phyloP scores from a whole-genome alignment of 2,888 invertebrate species.

The Heteropelma amictum region DNA sequence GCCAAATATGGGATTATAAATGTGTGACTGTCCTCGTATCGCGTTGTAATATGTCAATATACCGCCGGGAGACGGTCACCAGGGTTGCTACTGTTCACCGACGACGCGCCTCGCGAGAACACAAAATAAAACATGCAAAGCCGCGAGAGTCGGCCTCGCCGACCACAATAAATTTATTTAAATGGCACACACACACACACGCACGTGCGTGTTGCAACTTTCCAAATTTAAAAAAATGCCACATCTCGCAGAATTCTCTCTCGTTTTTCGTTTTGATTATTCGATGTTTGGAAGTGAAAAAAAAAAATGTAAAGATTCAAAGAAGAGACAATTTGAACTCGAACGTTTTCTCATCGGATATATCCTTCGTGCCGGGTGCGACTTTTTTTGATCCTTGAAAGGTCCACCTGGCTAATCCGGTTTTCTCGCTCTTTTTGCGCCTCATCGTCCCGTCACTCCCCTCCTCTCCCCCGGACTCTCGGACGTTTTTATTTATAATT shows the following conservation, averaged over 20 bases:
- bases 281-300: no score
- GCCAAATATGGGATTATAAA: slow-evolving; percentile 74
- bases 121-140: slow-evolving; percentile 32
- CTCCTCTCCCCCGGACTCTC: slow-evolving; percentile 8
- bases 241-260: neutral
- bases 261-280: neutral
- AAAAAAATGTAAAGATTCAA: no score
- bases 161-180: no score
- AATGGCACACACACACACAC: no score
- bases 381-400: slow-evolving; percentile 51
- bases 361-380: slow-evolving; percentile 5
- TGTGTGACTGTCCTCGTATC: slow-evolving; percentile 65
- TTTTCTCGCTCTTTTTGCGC: slow-evolving; percentile 3
- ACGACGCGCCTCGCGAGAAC: slow-evolving; percentile 46
- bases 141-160: slow-evolving; percentile 19
- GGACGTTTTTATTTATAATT: slow-evolving; percentile 50
- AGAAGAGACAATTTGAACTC: slow-evolving; percentile 4
- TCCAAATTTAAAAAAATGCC: no score
- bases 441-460: neutral
- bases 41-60: slow-evolving; percentile 72
- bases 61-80: slow-evolving; percentile 48
- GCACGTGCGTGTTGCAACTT: no score
- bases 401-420: slow-evolving; percentile 41
- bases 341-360: slow-evolving; percentile 4
- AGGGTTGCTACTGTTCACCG: slow-evolving; percentile 25